Evolutionary conservation across 2,113 vertebrate species (phyloP), one percentile per base, ranked within the genome.

Genomic region (Albula glossodonta): DNA sequence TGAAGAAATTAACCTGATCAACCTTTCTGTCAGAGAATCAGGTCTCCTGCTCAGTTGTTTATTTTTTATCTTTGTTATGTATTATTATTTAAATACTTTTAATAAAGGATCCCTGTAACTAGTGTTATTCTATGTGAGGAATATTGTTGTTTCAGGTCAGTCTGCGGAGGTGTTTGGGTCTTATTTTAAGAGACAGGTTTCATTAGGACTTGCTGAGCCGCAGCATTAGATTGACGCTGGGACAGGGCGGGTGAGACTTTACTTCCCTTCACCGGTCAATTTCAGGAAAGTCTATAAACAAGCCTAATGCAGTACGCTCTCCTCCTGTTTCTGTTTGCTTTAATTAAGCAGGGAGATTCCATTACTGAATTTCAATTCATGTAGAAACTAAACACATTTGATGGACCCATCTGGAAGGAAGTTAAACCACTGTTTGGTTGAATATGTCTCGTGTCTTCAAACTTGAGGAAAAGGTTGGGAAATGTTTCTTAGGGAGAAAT

Each of bases 281-380:
- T 86, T 5, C 19, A 90, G 87, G 83, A 91, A 89, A 86, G 89
- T 87, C 81, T 80, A 91, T 87, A 90, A 93, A 93, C 90, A 90
- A 19, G 77, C 82, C 92, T 93, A 91, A 91, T 91, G 90, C 86
- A 90, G 89, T 86, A 89, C 89, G 82, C 86, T 80, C 81, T 82
- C 85, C 81, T 83, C 84, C 22, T 87, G 82, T 83, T 81, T 85
- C 88, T 86, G 80, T 89, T 83, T 85, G 86, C 90, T 93, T 91
- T 88, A 91, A 92, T 92, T 91, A 91, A 86, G 82, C 80, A 82
- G 80, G 86, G 86, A 87, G 89, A 93, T 91, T 88, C 89, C 57
- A 66, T 84, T 86, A 50, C 60, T 89, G 15, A 52, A 4, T 63
- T 60, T 48, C 22, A 15, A 25, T 12, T 66, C n/a, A 11, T 41